Base-by-base conservation (phyloP, 2,797 vertebrate genomes). In the Acomys russatus region DNA sequence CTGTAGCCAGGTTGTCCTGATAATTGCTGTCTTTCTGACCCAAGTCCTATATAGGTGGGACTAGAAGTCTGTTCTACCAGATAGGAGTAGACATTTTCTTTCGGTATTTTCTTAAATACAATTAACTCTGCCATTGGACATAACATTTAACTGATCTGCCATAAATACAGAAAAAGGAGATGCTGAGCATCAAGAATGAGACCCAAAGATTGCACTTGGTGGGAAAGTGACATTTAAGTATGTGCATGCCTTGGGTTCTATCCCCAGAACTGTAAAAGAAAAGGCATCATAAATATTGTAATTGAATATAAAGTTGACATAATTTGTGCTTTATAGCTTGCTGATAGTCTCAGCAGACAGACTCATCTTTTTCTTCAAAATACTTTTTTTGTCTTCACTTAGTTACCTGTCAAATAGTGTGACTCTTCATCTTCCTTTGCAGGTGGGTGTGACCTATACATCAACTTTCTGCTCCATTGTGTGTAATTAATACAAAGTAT, bases 1-100 rank as follows among this genome's bases (percentile, higher is more conserved):
- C 17, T 8, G 33, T 14, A 33, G 18, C 25, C 11, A 33, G 1
- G 6, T 0, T 22, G 25, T 1, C 33, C 3, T 20, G 10, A 35
- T 25, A 74, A 38, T 63, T 74, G 56, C 15, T 76, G 25, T 22
- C 17, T 73, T 49, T 6, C 35, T 88, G 9, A 11, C 1, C 3
- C 22, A 74, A 9, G 9, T 44, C 18, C 9, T 20, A 44, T 22
- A 35, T 61, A 88, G 0, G 2, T 74, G 15, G 14, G 0, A 12
- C 59, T 59, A 8, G 5, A 7, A 14, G 15, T 25, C 0, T 87
- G 9, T 38, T 59, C 14, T 23, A 18, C 4, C 2, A 59, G n/a
- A 23, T 6, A 3, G 2, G 38, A 30, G 30, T 74, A 64, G 20
- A 66, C 6, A 70, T n/a, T 33, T 51, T 68, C 15, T 77, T 92